These are phyloP conservation scores for Agrypnus murinus DNA, from an alignment of 2,888 invertebrate species.

Conservation along the genomic window DNA sequence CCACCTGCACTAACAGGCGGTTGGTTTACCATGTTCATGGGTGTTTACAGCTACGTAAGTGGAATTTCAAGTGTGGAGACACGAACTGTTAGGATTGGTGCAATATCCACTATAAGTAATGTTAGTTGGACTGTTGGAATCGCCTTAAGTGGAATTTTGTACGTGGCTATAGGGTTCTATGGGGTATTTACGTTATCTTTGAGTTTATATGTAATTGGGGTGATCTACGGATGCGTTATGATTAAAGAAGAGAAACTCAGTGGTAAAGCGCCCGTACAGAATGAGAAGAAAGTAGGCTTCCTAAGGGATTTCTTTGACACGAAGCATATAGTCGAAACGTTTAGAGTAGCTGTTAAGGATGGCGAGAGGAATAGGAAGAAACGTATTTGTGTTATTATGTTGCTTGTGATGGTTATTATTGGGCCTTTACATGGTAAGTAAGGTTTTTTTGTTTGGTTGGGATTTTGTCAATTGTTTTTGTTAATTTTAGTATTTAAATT, in stretches of 20 bases:
- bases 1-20: slow-evolving; percentile 75
- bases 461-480: slow-evolving; percentile 63
- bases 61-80: slow-evolving; percentile 74
- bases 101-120: slow-evolving; percentile 74
- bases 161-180: slow-evolving; percentile 65
- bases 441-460: too few species aligned
- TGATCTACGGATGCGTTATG: slow-evolving; percentile 57
- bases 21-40: slow-evolving; percentile 75
- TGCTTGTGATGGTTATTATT: slow-evolving; percentile 86
- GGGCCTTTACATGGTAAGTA: slow-evolving; percentile 87
- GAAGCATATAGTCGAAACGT: slow-evolving; percentile 82
- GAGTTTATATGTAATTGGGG: slow-evolving; percentile 56
- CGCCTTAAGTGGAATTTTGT: slow-evolving; percentile 72
- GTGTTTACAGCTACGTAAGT: slow-evolving; percentile 76
- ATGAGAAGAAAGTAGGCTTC: slow-evolving; percentile 43
- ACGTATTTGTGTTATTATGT: slow-evolving; percentile 82
- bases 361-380: slow-evolving; percentile 81
- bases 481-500: too few species aligned
- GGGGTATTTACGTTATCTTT: slow-evolving; percentile 60
- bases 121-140: slow-evolving; percentile 73
- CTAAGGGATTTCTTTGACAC: slow-evolving; percentile 78
- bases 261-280: too few species aligned
- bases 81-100: slow-evolving; percentile 76
- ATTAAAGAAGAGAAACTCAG: slow-evolving; percentile 56
- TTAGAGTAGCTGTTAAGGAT: slow-evolving; percentile 83